Conservation (phyloP, 2,113 vertebrate genomes). For the Peromyscus polionotus region DNA sequence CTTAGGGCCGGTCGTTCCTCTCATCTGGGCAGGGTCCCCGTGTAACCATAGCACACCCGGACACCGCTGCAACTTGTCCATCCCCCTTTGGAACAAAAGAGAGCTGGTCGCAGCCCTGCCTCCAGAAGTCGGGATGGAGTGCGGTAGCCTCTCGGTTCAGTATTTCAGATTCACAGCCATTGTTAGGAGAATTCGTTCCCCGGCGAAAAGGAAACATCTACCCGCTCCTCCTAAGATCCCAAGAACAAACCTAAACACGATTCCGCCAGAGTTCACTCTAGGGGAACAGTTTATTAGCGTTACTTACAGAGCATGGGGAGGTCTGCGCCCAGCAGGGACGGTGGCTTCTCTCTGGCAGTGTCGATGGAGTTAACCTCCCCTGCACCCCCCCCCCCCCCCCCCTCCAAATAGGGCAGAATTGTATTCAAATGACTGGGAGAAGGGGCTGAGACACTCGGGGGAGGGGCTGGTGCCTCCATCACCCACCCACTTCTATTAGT, state of each 20-base stretch:
- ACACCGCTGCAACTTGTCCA: background rate
- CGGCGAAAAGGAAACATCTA: no score
- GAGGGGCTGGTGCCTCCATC: background rate
- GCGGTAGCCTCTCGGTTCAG: background rate
- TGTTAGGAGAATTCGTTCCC: background rate
- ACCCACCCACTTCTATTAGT: background rate
- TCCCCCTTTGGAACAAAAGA: background rate
- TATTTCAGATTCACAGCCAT: constrained; percentile 7
- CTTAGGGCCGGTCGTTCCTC: background rate
- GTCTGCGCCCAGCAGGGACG: background rate
- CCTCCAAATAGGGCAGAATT: background rate
- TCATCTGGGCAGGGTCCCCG: background rate
- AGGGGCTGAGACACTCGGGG: no score
- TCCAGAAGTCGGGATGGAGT: background rate
- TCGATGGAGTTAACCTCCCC: background rate
- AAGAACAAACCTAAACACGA: background rate
- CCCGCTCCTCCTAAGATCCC: background rate
- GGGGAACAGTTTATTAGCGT: background rate
- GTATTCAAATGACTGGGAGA: background rate
- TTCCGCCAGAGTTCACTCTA: background rate
- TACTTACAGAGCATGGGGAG: background rate
- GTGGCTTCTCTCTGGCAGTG: background rate
- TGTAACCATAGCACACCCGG: background rate
- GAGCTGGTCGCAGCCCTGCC: background rate
- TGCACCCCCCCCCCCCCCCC: background rate